A percentile compares a stretch with the other conserved stretches of the same genome.
Evolutionary conservation across 2,888 invertebrate genomes (phyloP).

Genomic region (Oithona nana): DNA sequence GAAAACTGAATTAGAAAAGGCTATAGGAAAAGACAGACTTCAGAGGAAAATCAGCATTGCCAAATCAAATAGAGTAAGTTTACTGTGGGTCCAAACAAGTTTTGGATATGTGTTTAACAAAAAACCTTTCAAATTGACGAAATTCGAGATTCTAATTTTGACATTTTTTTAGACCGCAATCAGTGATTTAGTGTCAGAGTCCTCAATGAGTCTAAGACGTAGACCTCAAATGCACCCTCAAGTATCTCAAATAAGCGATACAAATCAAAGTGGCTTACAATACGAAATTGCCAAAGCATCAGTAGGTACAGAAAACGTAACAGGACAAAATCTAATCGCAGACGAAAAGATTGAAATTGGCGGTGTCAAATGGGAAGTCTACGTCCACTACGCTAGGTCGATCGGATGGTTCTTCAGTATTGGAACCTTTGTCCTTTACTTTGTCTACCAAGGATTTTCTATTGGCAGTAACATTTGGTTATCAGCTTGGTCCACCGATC

Average conservation of each 20-base stretch:
- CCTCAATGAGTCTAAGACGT: neutral
- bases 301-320: too few relatives aligned
- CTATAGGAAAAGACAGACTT: conserved; percentile 33
- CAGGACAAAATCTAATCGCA: conserved; percentile 61
- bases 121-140: too few relatives aligned
- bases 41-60: neutral
- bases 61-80: too few relatives aligned
- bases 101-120: too few relatives aligned
- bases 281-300: neutral
- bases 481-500: conserved; percentile 55
- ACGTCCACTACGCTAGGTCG: conserved; percentile 18
- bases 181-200: too few relatives aligned
- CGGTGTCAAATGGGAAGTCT: conserved; percentile 11
- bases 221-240: too few relatives aligned
- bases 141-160: too few relatives aligned
- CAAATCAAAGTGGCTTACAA: too few relatives aligned
- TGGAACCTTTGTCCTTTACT: conserved; percentile 15
- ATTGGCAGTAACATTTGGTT: conserved; percentile 75
- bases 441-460: conserved; percentile 40
- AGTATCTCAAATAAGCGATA: too few relatives aligned
- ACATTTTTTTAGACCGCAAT: too few relatives aligned
- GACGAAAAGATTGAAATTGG: conserved; percentile 78
- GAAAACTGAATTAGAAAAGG: neutral
- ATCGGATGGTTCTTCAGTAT: conserved; percentile 16
- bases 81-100: too few relatives aligned